These are phyloP conservation scores for Australoheros scitulus DNA, from an alignment of 2,113 vertebrate species.

Conservation along the genomic window DNA sequence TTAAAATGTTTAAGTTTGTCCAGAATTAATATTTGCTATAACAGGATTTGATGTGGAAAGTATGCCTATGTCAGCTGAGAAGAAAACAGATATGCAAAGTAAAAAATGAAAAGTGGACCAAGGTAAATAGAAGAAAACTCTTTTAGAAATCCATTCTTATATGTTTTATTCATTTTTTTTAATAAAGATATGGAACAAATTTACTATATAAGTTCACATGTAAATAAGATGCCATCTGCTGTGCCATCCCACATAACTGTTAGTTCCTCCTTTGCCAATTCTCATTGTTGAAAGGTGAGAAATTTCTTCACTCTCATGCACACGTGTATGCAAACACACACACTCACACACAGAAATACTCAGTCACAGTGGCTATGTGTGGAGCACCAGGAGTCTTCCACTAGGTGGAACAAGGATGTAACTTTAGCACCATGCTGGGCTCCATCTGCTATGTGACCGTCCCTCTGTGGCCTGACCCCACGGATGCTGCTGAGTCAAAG, in stretches of 20 bases:
- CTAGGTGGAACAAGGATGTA: constrained; percentile 44
- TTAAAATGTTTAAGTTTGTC: not conserved
- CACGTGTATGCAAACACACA: not conserved
- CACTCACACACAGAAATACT: not conserved
- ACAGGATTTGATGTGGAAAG: not conserved
- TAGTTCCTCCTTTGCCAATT: constrained; percentile 40
- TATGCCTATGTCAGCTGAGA: not conserved
- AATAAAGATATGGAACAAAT: not conserved
- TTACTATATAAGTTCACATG: constrained; percentile 36
- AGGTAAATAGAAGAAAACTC: not conserved
- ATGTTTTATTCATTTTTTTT: not conserved
- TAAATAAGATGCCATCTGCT: constrained; percentile 59
- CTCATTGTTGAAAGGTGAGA: constrained; percentile 62
- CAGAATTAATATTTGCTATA: not conserved
- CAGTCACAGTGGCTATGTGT: constrained; percentile 23
- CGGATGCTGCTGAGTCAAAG: constrained; percentile 53
- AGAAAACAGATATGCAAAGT: not conserved
- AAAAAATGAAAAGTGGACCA: not conserved
- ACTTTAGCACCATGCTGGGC: constrained; percentile 50
- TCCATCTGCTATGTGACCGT: constrained; percentile 61
- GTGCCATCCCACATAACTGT: constrained; percentile 39
- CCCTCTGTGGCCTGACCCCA: constrained; percentile 34
- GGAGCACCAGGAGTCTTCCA: constrained; percentile 7
- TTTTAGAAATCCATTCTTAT: not conserved
- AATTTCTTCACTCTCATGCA: constrained; percentile 9